Conservation (phyloP, 2,797 vertebrate species). For the Fistularia tabacaria region DNA sequence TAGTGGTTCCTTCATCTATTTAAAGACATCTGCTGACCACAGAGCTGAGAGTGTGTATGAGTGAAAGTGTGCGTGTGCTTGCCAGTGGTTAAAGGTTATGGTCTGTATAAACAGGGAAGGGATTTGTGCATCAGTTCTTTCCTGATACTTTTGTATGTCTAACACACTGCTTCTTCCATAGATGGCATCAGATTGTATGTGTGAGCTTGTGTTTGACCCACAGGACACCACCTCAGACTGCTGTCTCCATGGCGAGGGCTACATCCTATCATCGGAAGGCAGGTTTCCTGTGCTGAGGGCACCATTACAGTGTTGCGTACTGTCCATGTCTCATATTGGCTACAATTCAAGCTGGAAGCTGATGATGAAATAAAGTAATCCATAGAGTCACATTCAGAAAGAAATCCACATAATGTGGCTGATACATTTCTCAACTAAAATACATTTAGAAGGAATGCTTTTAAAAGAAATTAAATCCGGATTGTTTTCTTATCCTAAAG, state of each 20-base stretch:
- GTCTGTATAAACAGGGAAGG: constrained; percentile 34
- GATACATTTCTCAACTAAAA: no score
- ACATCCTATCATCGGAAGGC: constrained; percentile 87
- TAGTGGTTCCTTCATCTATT: constrained; percentile 39
- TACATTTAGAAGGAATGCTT: no score
- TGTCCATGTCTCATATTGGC: constrained; percentile 11
- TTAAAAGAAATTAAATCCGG: no score
- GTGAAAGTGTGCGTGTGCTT: constrained; percentile 14
- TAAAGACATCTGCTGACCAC: constrained; percentile 26
- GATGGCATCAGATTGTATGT: constrained; percentile 35
- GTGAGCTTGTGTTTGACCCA: constrained; percentile 69
- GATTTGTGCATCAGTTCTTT: constrained; percentile 34
- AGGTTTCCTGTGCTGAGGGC: constrained; percentile 81
- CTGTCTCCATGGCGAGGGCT: constrained; percentile 86
- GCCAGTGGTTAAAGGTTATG: constrained; percentile 38
- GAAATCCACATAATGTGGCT: no score
- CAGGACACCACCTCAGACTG: constrained; percentile 71
- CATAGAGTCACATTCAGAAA: no score
- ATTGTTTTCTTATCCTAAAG: no score
- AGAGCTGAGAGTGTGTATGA: constrained; percentile 11
- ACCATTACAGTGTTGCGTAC: constrained; percentile 11
- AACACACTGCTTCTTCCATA: neutral
- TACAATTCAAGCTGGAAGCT: neutral
- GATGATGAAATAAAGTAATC: neutral
- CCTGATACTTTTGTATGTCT: constrained; percentile 17